Base-by-base conservation (phyloP, 2,797 vertebrate species). In the Parauchenoglanis ngamensis region DNA sequence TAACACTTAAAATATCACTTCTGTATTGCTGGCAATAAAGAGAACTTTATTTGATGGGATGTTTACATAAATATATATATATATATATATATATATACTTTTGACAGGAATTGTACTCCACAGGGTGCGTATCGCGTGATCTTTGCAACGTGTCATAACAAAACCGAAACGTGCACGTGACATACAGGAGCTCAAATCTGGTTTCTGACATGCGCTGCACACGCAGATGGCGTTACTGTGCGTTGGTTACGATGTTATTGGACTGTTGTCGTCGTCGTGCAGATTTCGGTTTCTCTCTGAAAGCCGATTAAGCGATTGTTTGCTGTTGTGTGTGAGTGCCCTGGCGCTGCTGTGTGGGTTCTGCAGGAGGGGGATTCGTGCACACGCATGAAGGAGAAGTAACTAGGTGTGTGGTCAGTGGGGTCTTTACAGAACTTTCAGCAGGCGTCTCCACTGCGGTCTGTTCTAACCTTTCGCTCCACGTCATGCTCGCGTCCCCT, bases 371-470 rank as follows among this genome's bases (percentile, higher is more conserved):
- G 56, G 52, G 63, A 59, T 40, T 40, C 35, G 35, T 49, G 75
- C 73, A 70, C 63, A 1, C 23, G 40, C 4, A 25, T 25, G 0
- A 1, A 8, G 63, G 7, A n/a, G 40, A n/a, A 35, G 70, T 7
- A 85, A 28, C 23, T 52, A 49, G 61, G 59, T 78, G 63, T 75
- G 83, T 73, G 83, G 83, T 85, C 75, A 85, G 63, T 19, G 63
- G 54, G 65, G 46, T 80, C 25, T 87, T 84, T 10, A 40, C 61
- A 46, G 7, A 7, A 54, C 10, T 78, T 85, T 78, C 31, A 76
- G 67, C 15, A 44, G 54, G 13, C 21, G 23, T 44, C 12, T 21
- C 61, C 5, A 3, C 12, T 13, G 56, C 3, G 56, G 56, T 3
- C n/a, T 5, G 21, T 3, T 40, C 17, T 25, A 7, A 79, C 10